phyloP scores from a whole-genome alignment of 2,113 vertebrate species.

The Pseudonaja textilis region DNA sequence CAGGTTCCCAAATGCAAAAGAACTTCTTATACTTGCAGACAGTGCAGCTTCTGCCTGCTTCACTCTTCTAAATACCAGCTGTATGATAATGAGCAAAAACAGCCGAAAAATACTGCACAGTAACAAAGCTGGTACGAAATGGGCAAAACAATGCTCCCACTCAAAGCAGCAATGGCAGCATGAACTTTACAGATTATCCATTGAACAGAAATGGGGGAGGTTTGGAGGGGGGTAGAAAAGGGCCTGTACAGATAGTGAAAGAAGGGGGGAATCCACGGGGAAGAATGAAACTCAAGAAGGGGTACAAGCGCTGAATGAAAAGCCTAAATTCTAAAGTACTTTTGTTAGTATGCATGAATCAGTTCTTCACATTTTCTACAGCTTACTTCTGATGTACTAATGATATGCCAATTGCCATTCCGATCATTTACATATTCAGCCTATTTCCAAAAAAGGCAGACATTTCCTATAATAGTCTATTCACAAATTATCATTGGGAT shows the following conservation, averaged over 20 bases:
- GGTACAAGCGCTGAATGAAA: slow-evolving; percentile 55
- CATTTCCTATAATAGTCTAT: slow-evolving; percentile 62
- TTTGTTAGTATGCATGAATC: slow-evolving; percentile 58
- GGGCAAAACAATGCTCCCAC: slow-evolving; percentile 81
- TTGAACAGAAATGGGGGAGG: slow-evolving; percentile 69
- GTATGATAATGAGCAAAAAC: slow-evolving; percentile 96
- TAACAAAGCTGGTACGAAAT: slow-evolving; percentile 85
- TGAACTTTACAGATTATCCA: slow-evolving; percentile 90
- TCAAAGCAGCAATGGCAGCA: slow-evolving; percentile 81
- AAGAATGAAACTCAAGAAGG: slow-evolving; percentile 27
- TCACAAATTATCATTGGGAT: slow-evolving; percentile 51
- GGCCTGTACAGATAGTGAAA: slow-evolving; percentile 57
- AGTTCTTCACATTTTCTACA: slow-evolving; percentile 61
- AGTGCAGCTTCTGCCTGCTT: slow-evolving; percentile 79
- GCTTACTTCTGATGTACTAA: slow-evolving; percentile 55
- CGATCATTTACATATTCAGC: slow-evolving; percentile 58
- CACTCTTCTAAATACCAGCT: slow-evolving; percentile 90
- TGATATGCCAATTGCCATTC: slow-evolving; percentile 54
- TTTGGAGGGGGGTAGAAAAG: slow-evolving; percentile 46
- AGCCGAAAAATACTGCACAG: slow-evolving; percentile 84
- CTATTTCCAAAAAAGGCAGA: slow-evolving; percentile 61
- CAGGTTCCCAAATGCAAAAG: slow-evolving; percentile 77
- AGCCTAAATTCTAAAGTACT: slow-evolving; percentile 60
- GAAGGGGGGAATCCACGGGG: slow-evolving; percentile 28
- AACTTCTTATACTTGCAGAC: slow-evolving; percentile 79